Evolutionary conservation across 2,113 vertebrate genomes (phyloP).

Genomic region (Halichoeres trimaculatus): DNA sequence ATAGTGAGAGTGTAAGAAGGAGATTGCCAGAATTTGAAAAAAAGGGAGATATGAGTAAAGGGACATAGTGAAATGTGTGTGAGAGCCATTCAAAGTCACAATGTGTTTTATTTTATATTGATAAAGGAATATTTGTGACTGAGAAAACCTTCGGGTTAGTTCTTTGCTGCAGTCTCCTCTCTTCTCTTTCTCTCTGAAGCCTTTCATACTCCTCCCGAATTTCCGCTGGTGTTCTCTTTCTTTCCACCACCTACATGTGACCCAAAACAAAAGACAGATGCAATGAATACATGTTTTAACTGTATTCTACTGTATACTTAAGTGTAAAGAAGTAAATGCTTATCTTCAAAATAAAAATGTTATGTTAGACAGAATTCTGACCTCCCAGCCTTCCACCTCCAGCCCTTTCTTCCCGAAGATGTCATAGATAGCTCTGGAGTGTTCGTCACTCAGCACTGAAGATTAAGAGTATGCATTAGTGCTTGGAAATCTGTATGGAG

Average conservation of each 20-base stretch:
- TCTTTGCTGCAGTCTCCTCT: constrained; percentile 93
- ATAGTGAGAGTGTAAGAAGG: constrained; percentile 22
- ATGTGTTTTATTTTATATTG: neutral
- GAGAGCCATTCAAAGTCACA: neutral
- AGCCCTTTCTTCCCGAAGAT: constrained; percentile 97
- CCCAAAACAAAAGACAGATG: neutral
- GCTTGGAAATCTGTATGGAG: too few relatives aligned
- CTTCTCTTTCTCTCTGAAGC: constrained; percentile 93
- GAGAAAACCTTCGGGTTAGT: constrained; percentile 95
- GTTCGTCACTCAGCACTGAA: constrained; percentile 94
- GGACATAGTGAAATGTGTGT: neutral
- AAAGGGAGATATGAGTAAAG: neutral
- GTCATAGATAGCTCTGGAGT: constrained; percentile 97
- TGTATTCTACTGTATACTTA: too few relatives aligned
- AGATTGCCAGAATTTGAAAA: constrained; percentile 6
- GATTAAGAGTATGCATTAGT: neutral
- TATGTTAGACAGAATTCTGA: constrained; percentile 71
- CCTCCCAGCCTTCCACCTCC: constrained; percentile 99
- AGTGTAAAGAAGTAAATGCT: neutral
- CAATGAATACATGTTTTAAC: neutral
- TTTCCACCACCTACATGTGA: constrained; percentile 90
- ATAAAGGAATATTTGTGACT: neutral
- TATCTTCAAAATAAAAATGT: neutral
- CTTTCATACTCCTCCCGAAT: constrained; percentile 96
- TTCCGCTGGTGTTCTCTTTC: constrained; percentile 93